A percentile compares a stretch with the other conserved stretches of the same genome.
Conservation (phyloP, 2,888 invertebrate genomes). For the Yponomeuta evonymella region DNA sequence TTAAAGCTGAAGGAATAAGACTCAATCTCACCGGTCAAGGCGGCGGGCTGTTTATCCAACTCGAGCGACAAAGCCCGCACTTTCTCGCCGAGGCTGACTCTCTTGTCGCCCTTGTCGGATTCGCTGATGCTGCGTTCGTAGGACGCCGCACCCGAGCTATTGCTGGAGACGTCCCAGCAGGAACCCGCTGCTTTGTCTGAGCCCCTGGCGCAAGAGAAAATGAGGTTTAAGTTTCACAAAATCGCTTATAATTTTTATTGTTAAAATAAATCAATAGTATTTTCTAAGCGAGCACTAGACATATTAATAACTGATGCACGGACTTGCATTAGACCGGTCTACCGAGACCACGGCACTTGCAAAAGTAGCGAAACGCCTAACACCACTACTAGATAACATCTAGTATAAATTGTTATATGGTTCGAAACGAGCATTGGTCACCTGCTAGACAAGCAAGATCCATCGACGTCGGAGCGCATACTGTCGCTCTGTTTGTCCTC, state of each 20-base stretch:
- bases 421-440: too few relatives aligned
- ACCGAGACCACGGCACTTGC: too few relatives aligned
- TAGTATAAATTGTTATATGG: too few relatives aligned
- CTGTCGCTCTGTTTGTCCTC: slow-evolving; percentile 45
- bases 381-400: too few relatives aligned
- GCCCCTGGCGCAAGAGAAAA: slow-evolving; percentile 26
- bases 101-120: slow-evolving; percentile 44
- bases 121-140: slow-evolving; percentile 78
- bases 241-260: too few relatives aligned
- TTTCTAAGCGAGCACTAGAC: too few relatives aligned
- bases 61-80: slow-evolving; percentile 83
- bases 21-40: slow-evolving; percentile 38
- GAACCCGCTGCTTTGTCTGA: slow-evolving; percentile 46
- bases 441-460: slow-evolving; percentile 61
- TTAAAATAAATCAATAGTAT: too few relatives aligned
- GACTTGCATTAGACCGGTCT: too few relatives aligned
- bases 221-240: too few relatives aligned
- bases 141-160: slow-evolving; percentile 45
- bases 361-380: too few relatives aligned
- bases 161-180: slow-evolving; percentile 62
- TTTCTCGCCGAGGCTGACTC: slow-evolving; percentile 66
- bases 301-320: too few relatives aligned
- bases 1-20: not conserved
- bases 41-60: slow-evolving; percentile 76
- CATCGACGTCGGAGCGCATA: slow-evolving; percentile 68